phyloP scores from a whole-genome alignment of 2,888 invertebrate genomes.

The Athalia circularis region DNA sequence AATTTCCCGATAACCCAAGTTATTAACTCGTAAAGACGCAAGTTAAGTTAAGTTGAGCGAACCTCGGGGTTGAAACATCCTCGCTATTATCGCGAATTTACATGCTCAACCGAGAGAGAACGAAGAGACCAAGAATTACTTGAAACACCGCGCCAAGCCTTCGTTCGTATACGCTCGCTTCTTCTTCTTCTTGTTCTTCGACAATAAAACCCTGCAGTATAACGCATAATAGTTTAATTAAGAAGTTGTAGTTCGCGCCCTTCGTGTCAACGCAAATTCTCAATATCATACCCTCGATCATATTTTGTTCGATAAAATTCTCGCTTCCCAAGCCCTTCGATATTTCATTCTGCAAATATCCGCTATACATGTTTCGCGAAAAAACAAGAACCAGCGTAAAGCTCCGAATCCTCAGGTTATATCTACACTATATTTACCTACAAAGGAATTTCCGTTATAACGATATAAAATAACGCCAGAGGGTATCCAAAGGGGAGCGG shows the following conservation, averaged over 20 bases:
- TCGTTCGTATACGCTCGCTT: slow-evolving; percentile 12
- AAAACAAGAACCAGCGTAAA: too few relatives aligned
- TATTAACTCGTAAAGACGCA: slow-evolving; percentile 72
- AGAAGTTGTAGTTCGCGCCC: slow-evolving; percentile 63
- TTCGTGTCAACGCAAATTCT: not conserved
- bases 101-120: slow-evolving; percentile 60
- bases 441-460: too few relatives aligned
- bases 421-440: too few relatives aligned
- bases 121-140: slow-evolving; percentile 1
- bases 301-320: too few relatives aligned
- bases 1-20: slow-evolving; percentile 73
- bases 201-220: slow-evolving; percentile 68
- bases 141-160: slow-evolving; percentile 31
- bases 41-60: slow-evolving; percentile 64
- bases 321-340: too few relatives aligned
- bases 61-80: slow-evolving; percentile 59
- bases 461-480: too few relatives aligned
- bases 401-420: too few relatives aligned
- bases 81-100: slow-evolving; percentile 72
- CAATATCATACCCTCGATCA: too few relatives aligned
- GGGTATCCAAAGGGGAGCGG: too few relatives aligned
- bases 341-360: too few relatives aligned
- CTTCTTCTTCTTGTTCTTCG: too few relatives aligned
- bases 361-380: too few relatives aligned
- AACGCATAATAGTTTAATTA: slow-evolving; percentile 71